These are phyloP conservation scores for Halcyon chelicuti DNA, from an alignment of 2,797 vertebrate species.

Conservation along the genomic window DNA sequence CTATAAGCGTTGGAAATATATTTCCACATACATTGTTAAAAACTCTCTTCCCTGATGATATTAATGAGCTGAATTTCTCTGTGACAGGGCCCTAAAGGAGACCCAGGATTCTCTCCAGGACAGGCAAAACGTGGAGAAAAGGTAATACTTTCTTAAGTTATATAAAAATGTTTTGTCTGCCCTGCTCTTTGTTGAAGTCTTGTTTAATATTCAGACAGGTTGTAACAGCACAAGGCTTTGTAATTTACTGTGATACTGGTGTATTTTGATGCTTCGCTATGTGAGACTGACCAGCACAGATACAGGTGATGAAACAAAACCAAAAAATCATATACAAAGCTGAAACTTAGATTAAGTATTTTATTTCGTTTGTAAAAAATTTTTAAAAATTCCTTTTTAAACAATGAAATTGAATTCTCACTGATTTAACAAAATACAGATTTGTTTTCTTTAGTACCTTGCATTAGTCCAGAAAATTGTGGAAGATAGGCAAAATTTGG, in stretches of 20 bases:
- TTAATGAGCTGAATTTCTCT: conserved; percentile 33
- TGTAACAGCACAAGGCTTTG: background rate
- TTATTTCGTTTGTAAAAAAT: background rate
- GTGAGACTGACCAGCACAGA: background rate
- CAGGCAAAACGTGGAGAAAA: conserved; percentile 88
- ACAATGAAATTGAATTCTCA: background rate
- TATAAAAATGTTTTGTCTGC: background rate
- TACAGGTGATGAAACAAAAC: background rate
- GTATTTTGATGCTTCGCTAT: background rate
- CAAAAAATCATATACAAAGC: background rate
- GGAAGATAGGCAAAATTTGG: background rate
- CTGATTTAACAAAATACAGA: background rate
- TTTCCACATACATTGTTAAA: background rate
- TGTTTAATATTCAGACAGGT: background rate
- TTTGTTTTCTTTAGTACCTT: background rate
- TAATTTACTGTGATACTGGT: background rate
- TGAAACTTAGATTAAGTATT: background rate
- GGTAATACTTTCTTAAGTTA: conserved; percentile 78
- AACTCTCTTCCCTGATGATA: background rate
- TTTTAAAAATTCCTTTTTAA: background rate
- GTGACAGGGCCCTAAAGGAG: conserved; percentile 91
- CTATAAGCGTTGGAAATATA: background rate
- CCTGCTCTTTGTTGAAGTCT: background rate
- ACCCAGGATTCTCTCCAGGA: conserved; percentile 91
- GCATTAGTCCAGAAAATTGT: background rate